Evolutionary conservation across 2,113 vertebrate genomes (phyloP), one percentile per base, ranked within the genome.

Genomic region (Sus scrofa): DNA sequence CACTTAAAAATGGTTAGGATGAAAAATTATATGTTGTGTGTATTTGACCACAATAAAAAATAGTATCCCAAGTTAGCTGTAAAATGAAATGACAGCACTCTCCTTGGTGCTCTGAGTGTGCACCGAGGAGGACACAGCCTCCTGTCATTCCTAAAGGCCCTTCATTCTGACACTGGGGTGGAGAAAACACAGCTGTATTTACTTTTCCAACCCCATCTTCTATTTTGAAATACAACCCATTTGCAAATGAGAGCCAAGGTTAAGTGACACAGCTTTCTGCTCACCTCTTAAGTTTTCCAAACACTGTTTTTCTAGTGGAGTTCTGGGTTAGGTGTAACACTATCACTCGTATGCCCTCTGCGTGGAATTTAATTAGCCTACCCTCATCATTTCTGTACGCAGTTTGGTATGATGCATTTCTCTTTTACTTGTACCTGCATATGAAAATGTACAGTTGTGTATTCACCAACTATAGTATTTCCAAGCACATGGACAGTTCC

Each of bases 171-270:
- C 44, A 11, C 67, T 30, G 52, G 81, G 60, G 24, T 27, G 92
- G 95, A 96, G 70, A 94, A 95, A 96, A 93, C 95, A 95, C 97
- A 98, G 97, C 97, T 97, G 97, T 97, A 91, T 98, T 97, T 97
- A 94, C 91, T 97, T 97, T 98, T 94, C 97, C 91, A 96, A 62
- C 58, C 60, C 83, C 95, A 93, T 98, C 93, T 97, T 96, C 96
- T 95, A 79, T 97, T 97, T 95, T 96, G 93, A 97, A 97, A 97
- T 96, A 89, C 52, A 94, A 81, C 93, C 82, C 96, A 93, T 88
- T 96, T 82, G 67, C 86, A 97, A 96, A 83, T 79, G 89, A 93
- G 88, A 95, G 68, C 89, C 93, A 95, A 89, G 78, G 93, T 95
- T 91, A 95, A 96, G 89, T 83, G 94, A 75, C 73, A 91, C 20